A percentile compares a stretch with the other conserved stretches of the same genome.
phyloP scores from a whole-genome alignment of 1,140 invertebrate genomes.

The Drosophila repleta region DNA sequence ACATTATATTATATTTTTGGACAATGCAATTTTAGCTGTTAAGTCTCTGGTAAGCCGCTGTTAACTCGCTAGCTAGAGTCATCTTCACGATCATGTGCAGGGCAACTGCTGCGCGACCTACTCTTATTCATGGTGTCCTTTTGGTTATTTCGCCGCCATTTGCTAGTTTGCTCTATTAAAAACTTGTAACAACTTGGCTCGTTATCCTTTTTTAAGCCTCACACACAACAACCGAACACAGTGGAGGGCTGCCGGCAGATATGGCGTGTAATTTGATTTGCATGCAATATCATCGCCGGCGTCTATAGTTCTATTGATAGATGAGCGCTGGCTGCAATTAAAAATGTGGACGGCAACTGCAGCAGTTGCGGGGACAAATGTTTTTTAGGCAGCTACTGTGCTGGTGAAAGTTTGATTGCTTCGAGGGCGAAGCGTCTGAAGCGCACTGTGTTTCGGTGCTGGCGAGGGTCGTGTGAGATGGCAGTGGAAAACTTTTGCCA shows the following conservation, averaged over 20 bases:
- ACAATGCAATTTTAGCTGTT: no score
- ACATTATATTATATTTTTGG: no score
- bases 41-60: no score
- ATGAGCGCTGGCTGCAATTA: constrained; percentile 60
- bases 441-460: background rate
- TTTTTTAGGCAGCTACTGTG: constrained; percentile 52
- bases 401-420: constrained; percentile 64
- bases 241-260: constrained; percentile 13
- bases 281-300: constrained; percentile 43
- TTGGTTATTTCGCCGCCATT: constrained; percentile 9
- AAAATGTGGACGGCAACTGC: constrained; percentile 43
- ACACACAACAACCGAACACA: constrained; percentile 15
- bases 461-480: background rate
- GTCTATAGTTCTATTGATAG: constrained; percentile 69
- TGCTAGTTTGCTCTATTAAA: constrained; percentile 72
- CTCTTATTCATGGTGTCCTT: background rate
- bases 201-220: constrained; percentile 61
- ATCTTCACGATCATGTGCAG: no score
- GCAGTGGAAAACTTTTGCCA: constrained; percentile 51
- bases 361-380: constrained; percentile 37
- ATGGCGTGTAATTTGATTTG: constrained; percentile 63
- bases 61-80: no score
- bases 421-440: constrained; percentile 20
- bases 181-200: constrained; percentile 81
- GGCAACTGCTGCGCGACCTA: background rate